These are phyloP conservation scores for Mormyrus proboscirostris DNA, from an alignment of 2,797 vertebrate species.

Conservation along the genomic window DNA sequence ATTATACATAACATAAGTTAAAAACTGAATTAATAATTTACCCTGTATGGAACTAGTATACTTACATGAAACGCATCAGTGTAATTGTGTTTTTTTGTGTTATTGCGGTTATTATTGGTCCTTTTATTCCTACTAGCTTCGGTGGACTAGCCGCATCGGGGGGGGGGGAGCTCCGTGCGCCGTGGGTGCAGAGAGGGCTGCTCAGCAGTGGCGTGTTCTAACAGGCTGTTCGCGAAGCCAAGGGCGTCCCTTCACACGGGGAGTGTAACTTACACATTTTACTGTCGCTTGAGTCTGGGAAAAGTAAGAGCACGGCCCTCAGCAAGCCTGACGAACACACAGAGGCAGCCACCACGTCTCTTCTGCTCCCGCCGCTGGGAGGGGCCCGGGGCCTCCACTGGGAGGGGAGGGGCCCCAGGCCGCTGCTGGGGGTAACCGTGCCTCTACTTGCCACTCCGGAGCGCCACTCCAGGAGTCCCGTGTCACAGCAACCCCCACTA, in stretches of 20 bases:
- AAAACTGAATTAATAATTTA: not conserved
- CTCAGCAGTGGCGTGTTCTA: not conserved
- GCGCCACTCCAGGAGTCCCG: conserved; percentile 36
- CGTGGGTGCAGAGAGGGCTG: not conserved
- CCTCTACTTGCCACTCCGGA: conserved; percentile 45
- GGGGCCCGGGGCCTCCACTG: conserved; percentile 22
- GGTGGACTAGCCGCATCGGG: not conserved
- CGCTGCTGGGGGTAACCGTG: conserved; percentile 34
- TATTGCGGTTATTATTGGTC: not conserved
- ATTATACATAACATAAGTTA: not conserved
- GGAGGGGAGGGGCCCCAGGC: conserved; percentile 28
- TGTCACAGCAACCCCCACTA: conserved; percentile 45
- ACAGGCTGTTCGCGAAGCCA: not conserved
- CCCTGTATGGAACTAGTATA: not conserved
- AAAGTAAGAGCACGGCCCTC: not conserved
- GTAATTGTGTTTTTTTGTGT: not conserved
- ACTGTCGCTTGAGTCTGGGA: not conserved
- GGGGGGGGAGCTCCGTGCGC: not conserved
- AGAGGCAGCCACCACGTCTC: conserved; percentile 3
- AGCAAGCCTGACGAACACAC: not conserved
- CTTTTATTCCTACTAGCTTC: not conserved
- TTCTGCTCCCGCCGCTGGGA: conserved; percentile 3
- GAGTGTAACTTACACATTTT: conserved; percentile 5
- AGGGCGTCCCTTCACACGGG: not conserved
- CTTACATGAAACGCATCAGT: not conserved